phyloP scores from a whole-genome alignment of 2,888 invertebrate species.

The Zhengitettix transpicula region DNA sequence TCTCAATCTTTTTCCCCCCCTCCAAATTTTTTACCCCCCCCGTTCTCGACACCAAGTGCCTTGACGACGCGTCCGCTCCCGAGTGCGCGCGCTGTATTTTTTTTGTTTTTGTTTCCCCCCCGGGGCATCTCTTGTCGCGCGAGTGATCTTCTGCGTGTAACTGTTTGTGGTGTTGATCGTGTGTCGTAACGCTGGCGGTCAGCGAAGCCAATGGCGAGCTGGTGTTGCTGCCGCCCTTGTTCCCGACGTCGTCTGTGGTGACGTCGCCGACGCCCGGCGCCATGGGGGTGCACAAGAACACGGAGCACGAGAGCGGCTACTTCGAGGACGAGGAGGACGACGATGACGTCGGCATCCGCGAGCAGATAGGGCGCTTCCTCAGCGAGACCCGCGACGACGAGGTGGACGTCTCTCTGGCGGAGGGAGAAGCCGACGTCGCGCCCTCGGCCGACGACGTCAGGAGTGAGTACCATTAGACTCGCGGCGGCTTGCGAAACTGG shows the following conservation, averaged over 20 bases:
- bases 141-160: background rate
- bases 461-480: too few species aligned
- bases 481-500: too few species aligned
- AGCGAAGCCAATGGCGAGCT: background rate
- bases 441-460: conserved; percentile 23
- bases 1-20: background rate
- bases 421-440: conserved; percentile 22
- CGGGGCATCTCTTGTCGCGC: background rate
- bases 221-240: background rate
- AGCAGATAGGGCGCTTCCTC: conserved; percentile 19
- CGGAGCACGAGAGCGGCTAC: conserved; percentile 68
- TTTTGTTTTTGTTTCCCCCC: background rate
- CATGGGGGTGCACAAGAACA: conserved; percentile 45
- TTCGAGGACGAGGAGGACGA: conserved; percentile 57
- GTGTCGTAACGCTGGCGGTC: background rate
- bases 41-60: background rate
- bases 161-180: background rate
- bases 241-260: background rate
- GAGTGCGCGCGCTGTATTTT: too few species aligned
- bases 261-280: background rate
- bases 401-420: conserved; percentile 17
- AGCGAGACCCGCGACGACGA: conserved; percentile 26
- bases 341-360: conserved; percentile 16
- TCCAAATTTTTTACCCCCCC: too few species aligned
- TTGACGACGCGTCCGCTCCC: too few species aligned